Evolutionary conservation across 2,113 vertebrate species (phyloP), one percentile per base, ranked within the genome.

Genomic region (Halichoeres trimaculatus): DNA sequence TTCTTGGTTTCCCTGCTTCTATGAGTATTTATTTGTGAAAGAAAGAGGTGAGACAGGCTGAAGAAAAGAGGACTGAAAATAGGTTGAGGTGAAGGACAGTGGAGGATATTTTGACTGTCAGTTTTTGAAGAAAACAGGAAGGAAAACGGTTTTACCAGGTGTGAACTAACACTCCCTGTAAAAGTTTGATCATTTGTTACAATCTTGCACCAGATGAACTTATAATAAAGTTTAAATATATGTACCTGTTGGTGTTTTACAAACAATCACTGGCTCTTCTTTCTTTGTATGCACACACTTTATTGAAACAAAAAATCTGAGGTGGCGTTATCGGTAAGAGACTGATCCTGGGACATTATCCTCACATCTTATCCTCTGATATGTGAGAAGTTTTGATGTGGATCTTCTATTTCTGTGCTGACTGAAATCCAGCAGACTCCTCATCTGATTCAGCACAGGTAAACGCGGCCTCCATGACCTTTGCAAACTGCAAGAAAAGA

Each of bases 391-490:
- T 56, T 58, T 71, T 40, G 41, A 48, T 5, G 17, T 16, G 23
- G 56, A 70, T 75, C 22, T 12, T 72, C 66, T n/a, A 51, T 23
- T 19, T 30, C 30, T 67, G 11, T 16, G 1, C 67, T 47, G 35
- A 6, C 6, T 54, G 17, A 50, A 23, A 56, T 75, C 54, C 66
- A 53, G 56, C 36, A 23, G 14, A 43, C 41, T 38, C 62, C 17
- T 58, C 36, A 3, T 41, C 40, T 24, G 43, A 24, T 57, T 94
- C 87, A 95, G 91, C 94, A 95, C 83, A 95, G 76, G 78, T 92
- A 84, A 48, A 94, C 90, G 54, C 85, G 75, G 1, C 93, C 93
- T 2, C 94, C 93, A 0, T 93, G 93, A 66, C 94, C 93, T 86
- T 84, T 93, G 81, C 93, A 95, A 68, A 91, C 94, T 95, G 84